A percentile compares a stretch with the other conserved stretches of the same genome.
Evolutionary conservation across 1,140 invertebrate genomes (phyloP).

Genomic region (Aphelenchoides avenae): DNA sequence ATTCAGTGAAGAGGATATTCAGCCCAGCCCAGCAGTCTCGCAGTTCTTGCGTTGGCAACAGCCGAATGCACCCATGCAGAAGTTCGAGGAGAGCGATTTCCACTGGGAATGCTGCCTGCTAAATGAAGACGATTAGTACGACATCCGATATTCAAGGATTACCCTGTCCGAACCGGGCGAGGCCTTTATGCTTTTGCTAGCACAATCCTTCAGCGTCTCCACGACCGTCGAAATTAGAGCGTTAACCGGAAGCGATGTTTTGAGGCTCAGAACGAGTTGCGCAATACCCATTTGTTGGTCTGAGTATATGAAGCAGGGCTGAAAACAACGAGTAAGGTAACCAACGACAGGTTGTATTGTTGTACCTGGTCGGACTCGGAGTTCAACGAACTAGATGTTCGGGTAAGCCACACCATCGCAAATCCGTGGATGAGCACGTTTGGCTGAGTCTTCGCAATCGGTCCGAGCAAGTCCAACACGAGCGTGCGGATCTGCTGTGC

Average conservation of each 20-base stretch:
- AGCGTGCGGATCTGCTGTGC: conserved; percentile 63
- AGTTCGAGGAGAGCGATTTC: conserved; percentile 65
- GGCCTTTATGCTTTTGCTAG: conserved; percentile 61
- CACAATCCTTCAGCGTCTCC: conserved; percentile 75
- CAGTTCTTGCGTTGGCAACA: conserved; percentile 67
- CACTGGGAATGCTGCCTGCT: conserved; percentile 3
- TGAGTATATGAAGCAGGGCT: conserved; percentile 49
- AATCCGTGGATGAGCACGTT: conserved; percentile 76
- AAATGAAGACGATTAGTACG: neutral
- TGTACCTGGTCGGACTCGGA: no score
- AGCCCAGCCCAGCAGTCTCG: conserved; percentile 76
- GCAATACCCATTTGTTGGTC: conserved; percentile 46
- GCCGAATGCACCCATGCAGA: conserved; percentile 71
- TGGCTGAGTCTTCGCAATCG: conserved; percentile 79
- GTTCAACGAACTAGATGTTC: no score
- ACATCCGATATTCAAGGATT: no score
- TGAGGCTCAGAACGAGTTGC: conserved; percentile 63
- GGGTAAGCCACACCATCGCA: conserved; percentile 76
- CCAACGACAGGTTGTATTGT: no score
- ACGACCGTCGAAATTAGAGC: conserved; percentile 78
- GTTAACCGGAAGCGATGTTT: conserved; percentile 78
- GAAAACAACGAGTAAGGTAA: no score
- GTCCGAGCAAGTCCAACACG: conserved; percentile 77
- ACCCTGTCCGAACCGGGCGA: no score
- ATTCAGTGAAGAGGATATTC: conserved; percentile 74